These are phyloP conservation scores for Astropecten irregularis DNA, from an alignment of 53 echinoderm and acorn worm species.

Conservation along the genomic window DNA sequence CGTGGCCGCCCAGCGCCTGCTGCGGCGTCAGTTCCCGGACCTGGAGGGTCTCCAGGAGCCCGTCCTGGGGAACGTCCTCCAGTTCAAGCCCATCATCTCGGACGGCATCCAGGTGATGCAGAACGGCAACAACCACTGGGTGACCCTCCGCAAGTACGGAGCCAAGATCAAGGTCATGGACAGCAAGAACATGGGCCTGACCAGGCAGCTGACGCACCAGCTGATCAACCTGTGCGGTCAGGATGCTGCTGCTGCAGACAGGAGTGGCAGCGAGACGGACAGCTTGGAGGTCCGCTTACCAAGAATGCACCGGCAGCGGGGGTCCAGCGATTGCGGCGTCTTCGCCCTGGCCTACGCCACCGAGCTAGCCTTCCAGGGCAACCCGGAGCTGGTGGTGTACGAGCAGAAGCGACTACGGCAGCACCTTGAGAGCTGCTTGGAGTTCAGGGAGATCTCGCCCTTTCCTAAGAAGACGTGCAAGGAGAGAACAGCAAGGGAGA, in stretches of 20 bases:
- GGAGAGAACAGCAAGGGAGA: conserved; percentile 37
- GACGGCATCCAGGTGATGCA: conserved; percentile 42
- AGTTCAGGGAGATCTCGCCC: conserved; percentile 16
- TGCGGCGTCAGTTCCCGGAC: conserved; percentile 41
- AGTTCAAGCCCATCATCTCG: conserved; percentile 46
- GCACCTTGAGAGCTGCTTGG: conserved; percentile 46
- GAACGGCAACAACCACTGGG: conserved; percentile 58
- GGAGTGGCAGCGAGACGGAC: background rate
- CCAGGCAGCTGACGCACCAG: conserved; percentile 41
- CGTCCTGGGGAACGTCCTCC: conserved; percentile 31
- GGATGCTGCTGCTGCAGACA: background rate
- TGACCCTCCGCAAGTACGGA: conserved; percentile 19
- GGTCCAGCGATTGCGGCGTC: conserved; percentile 54
- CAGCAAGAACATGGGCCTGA: conserved; percentile 53
- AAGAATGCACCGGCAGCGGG: conserved; percentile 47
- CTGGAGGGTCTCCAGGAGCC: conserved; percentile 44
- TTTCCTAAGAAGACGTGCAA: conserved; percentile 52
- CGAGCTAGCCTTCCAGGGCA: conserved; percentile 40
- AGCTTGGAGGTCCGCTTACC: conserved; percentile 36
- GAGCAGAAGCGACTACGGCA: conserved; percentile 30
- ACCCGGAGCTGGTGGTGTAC: conserved; percentile 46
- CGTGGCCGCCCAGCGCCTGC: conserved; percentile 39
- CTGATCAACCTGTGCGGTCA: conserved; percentile 27
- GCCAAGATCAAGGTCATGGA: conserved; percentile 32
- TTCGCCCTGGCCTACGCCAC: conserved; percentile 60